Evolutionary conservation across 2,888 invertebrate species (phyloP).

Genomic region (Octonoba sinensis): DNA sequence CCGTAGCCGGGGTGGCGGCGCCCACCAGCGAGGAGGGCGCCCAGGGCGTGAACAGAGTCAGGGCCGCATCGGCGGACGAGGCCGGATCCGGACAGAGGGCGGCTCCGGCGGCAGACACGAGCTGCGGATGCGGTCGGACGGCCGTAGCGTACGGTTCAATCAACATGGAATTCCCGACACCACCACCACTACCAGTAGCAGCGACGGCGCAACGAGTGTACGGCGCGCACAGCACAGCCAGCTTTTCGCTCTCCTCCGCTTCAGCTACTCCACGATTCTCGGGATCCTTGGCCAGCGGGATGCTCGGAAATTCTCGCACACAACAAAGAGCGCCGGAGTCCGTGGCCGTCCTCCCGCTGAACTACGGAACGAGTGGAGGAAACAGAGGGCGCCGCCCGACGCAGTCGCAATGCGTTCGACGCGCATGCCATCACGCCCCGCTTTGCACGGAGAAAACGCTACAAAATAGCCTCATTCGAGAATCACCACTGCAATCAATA

Average conservation of each 20-base stretch:
- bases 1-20: conserved; percentile 29
- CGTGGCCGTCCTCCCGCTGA: conserved; percentile 20
- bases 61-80: conserved; percentile 27
- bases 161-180: conserved; percentile 55
- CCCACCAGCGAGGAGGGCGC: conserved; percentile 10
- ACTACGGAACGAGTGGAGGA: conserved; percentile 7
- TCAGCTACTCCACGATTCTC: not conserved
- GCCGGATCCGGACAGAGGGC: conserved; percentile 46
- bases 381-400: conserved; percentile 17
- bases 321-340: not conserved
- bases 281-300: too few species aligned
- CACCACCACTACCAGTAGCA: not conserved
- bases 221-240: conserved; percentile 59
- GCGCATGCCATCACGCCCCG: conserved; percentile 6
- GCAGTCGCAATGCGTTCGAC: conserved; percentile 15
- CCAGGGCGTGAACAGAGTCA: conserved; percentile 51
- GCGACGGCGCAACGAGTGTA: conserved; percentile 42
- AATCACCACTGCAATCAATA: conserved; percentile 38
- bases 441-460: conserved; percentile 6
- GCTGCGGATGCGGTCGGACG: conserved; percentile 59
- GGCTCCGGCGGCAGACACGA: conserved; percentile 36
- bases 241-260: not conserved
- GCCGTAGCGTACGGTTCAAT: conserved; percentile 61
- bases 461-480: conserved; percentile 4
- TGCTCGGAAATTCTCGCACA: too few species aligned